A percentile compares a stretch with the other conserved stretches of the same genome.
Conservation (phyloP, 2,113 vertebrate genomes). For the Xenopus tropicalis region UCB_Xtro_10.0 CM004445.2:111248001-111248500, state of each 20-base stretch:
- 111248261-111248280: conserved; percentile 15
- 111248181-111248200: conserved; percentile 20
- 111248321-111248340: conserved; percentile 43
- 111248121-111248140: conserved; percentile 6
- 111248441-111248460: no score
- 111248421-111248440: conserved; percentile 10
- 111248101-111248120: conserved; percentile 14
- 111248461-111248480: no score
- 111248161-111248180: conserved; percentile 14
- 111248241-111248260: conserved; percentile 14
- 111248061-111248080: conserved; percentile 23
- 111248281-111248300: conserved; percentile 40
- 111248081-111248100: conserved; percentile 27
- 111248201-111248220: not conserved
- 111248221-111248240: not conserved
- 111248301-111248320: conserved; percentile 34
- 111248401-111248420: conserved; percentile 13
- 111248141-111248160: conserved; percentile 31
- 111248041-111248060: conserved; percentile 13
- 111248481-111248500: no score
- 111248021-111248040: conserved; percentile 25
- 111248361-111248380: conserved; percentile 38
- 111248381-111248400: conserved; percentile 1
- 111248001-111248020: conserved; percentile 37
- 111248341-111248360: conserved; percentile 43